Conservation (phyloP, 1,140 invertebrate genomes). For the Procambarus virginalis region DNA sequence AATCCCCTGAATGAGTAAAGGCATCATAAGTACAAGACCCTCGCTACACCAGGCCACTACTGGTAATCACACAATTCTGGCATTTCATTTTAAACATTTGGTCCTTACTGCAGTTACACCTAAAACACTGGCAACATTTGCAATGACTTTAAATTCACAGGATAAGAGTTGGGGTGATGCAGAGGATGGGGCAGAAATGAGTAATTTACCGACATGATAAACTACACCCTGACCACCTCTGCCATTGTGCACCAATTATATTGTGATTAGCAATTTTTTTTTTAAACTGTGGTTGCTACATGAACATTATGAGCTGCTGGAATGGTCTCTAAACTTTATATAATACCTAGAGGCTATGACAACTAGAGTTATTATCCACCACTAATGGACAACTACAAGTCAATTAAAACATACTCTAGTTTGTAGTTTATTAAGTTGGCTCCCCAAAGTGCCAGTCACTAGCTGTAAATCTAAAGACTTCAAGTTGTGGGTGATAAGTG, state of each 20-base stretch:
- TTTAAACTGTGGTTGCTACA: not conserved
- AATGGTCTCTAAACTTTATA: conserved; percentile 25
- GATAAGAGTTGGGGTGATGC: not conserved
- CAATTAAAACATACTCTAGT: not conserved
- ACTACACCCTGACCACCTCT: conserved; percentile 24
- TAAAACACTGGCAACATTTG: conserved; percentile 4
- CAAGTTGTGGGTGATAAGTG: not conserved
- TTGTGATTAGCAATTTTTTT: not conserved
- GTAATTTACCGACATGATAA: conserved; percentile 13
- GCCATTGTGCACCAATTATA: not conserved
- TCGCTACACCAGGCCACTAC: not conserved
- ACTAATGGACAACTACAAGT: not conserved
- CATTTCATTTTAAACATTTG: conserved; percentile 3
- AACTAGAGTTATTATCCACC: not conserved
- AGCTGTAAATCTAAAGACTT: not conserved
- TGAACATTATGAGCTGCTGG: conserved; percentile 38
- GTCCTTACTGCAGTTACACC: not conserved
- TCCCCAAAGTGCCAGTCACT: not conserved
- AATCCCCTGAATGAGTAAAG: conserved; percentile 63
- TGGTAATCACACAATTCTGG: not conserved
- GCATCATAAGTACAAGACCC: conserved; percentile 62
- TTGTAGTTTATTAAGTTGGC: not conserved
- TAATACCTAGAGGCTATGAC: not conserved
- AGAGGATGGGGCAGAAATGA: not conserved
- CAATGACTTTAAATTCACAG: not conserved